These are phyloP conservation scores for Tinamus guttatus DNA, from an alignment of 2,113 vertebrate species.

Conservation along the genomic window DNA sequence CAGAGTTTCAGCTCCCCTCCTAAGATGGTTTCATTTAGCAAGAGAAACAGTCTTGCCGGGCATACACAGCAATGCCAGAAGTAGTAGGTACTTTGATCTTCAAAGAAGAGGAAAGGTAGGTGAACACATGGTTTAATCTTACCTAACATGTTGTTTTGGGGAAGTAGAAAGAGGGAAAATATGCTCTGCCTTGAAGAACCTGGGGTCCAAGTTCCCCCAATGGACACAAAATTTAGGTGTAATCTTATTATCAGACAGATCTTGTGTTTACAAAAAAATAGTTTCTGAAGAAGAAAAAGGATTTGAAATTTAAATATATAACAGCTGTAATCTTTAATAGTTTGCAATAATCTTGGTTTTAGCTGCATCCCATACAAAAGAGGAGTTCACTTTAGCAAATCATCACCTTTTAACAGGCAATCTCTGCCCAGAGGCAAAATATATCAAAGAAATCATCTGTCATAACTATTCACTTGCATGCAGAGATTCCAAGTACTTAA, in stretches of 20 bases:
- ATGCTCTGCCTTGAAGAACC: neutral
- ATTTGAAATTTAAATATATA: neutral
- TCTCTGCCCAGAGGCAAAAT: neutral
- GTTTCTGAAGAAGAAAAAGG: neutral
- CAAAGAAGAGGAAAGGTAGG: neutral
- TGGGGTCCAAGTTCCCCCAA: neutral
- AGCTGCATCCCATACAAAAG: neutral
- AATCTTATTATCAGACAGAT: neutral
- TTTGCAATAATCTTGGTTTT: neutral
- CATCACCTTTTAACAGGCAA: neutral
- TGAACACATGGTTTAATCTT: neutral
- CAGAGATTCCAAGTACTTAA: neutral
- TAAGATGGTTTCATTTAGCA: neutral
- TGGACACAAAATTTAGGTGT: accelerated
- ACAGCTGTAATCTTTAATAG: neutral
- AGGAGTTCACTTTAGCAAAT: neutral
- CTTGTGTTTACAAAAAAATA: neutral
- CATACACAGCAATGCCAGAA: neutral
- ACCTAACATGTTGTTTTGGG: accelerated
- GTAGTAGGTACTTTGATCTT: neutral
- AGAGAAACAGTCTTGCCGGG: neutral
- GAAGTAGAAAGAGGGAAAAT: neutral
- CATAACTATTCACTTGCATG: neutral
- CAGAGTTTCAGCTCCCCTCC: neutral
- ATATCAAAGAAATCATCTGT: neutral